Percentiles rank a stretch among this genome's conserved stretches.
Evolutionary conservation across 2,113 vertebrate genomes (phyloP).

Genomic region (Muntiacus muntjak): DNA sequence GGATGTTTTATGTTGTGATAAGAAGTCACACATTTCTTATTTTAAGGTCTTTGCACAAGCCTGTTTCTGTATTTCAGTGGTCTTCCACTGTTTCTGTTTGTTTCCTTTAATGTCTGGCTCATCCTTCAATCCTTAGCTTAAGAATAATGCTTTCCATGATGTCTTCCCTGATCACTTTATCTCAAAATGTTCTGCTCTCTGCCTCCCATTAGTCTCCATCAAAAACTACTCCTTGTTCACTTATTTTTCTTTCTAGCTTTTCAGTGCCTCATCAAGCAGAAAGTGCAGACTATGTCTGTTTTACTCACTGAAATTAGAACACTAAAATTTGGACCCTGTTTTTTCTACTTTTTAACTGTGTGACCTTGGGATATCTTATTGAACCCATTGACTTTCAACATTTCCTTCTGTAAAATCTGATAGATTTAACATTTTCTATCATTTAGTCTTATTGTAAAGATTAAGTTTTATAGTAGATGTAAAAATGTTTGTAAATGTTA

Average conservation of each 20-base stretch:
- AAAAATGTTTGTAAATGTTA: conserved; percentile 15
- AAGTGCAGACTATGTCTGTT: neutral
- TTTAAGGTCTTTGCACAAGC: neutral
- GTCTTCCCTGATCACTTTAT: neutral
- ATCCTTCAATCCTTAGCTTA: neutral
- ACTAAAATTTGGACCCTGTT: neutral
- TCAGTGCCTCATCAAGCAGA: neutral
- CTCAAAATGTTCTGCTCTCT: neutral
- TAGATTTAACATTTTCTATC: neutral
- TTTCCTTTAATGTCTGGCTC: neutral
- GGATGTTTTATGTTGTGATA: neutral
- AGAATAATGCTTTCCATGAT: neutral
- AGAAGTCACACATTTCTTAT: neutral
- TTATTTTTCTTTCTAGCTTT: neutral
- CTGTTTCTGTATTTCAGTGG: neutral
- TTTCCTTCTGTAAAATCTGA: neutral
- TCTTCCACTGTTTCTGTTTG: neutral
- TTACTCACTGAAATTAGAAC: neutral
- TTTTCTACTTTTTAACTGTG: neutral
- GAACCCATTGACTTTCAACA: neutral
- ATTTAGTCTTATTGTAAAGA: neutral
- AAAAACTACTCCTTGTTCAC: neutral
- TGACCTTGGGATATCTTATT: neutral
- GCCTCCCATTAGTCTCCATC: neutral
- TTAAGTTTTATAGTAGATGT: neutral